Evolutionary conservation across 2,113 vertebrate species (phyloP), one percentile per base, ranked within the genome.

Genomic region (Psephotus haematonotus): DNA sequence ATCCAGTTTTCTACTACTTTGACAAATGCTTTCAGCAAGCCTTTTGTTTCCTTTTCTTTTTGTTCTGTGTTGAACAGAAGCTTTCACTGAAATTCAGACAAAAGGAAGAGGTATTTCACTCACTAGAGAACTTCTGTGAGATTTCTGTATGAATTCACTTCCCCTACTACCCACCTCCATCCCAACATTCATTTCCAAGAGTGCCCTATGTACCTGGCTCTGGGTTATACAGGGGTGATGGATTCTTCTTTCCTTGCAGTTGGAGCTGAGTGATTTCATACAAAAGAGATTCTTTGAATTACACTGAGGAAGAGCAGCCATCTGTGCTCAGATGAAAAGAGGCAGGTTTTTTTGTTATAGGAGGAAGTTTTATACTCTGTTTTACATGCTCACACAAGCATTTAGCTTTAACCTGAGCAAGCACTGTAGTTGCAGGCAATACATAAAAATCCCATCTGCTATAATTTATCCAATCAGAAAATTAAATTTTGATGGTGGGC

Each of bases 321-420:
- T 94, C 88, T 95, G 31, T 77, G 71, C 55, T 94, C 64, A 86
- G 90, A 88, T 41, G 23, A 88, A 90, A 76, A 88, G 43, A 80
- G 1, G 41, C 23, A 88, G 22, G 1, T 31, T 93, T 93, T 81
- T 93, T 81, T 90, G 74, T 93, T 86, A 31, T 83, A 49, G n/a
- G 44, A 88, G 52, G 25, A 69, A 6, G 10, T 83, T 90, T 92
- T 69, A 8, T 90, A 79, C 24, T 70, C 41, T 57, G 35, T 50
- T 88, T 90, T 81, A 28, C 37, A 44, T 2, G 0, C 44, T 86
- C 22, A 41, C 4, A 9, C 35, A 85, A 94, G 49, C 31, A 64
- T 87, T 87, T 90, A 71, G 17, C 65, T 79, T 94, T 82, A 65
- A 13, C 6, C 69, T 88, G 67, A 69, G 18, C 22, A 80, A 49